phyloP scores from a whole-genome alignment of 2,113 vertebrate genomes.

The Oryzias celebensis region DNA sequence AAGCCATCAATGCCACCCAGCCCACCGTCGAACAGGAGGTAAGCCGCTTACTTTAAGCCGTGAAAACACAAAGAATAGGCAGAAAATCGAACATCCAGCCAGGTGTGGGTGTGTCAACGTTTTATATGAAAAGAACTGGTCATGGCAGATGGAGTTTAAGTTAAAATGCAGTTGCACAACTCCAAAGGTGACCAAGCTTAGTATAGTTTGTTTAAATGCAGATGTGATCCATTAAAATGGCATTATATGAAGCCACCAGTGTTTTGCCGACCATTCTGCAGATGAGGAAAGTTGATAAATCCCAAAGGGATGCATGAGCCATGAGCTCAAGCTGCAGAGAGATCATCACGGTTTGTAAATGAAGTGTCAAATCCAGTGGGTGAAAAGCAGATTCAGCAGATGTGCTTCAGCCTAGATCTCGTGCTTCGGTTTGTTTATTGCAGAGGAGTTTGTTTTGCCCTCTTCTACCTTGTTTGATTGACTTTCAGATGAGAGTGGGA shows the following conservation, averaged over 20 bases:
- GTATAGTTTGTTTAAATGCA: conserved; percentile 42
- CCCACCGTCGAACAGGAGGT: conserved; percentile 84
- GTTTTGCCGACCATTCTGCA: conserved; percentile 32
- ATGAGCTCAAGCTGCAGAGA: conserved; percentile 56
- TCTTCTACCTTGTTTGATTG: conserved; percentile 33
- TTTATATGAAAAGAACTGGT: neutral
- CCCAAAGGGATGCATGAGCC: conserved; percentile 38
- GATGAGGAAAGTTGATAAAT: conserved; percentile 36
- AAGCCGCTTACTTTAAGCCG: conserved; percentile 23
- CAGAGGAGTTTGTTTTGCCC: conserved; percentile 4
- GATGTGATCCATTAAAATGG: conserved; percentile 41
- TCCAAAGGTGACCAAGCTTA: conserved; percentile 23
- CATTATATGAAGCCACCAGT: conserved; percentile 44
- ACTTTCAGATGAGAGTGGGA: conserved; percentile 82
- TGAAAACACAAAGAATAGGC: neutral
- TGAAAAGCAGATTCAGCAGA: conserved; percentile 38
- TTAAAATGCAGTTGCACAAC: neutral
- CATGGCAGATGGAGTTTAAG: conserved; percentile 4
- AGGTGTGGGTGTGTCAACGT: conserved; percentile 14
- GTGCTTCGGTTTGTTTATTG: conserved; percentile 18
- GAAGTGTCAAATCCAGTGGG: conserved; percentile 52
- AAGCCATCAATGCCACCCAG: conserved; percentile 82
- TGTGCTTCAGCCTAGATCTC: conserved; percentile 24
- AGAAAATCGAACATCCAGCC: neutral
- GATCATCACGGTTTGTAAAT: conserved; percentile 49